These are phyloP conservation scores for Erinaceus europaeus DNA, from an alignment of 2,113 vertebrate species.

Conservation along the genomic window DNA sequence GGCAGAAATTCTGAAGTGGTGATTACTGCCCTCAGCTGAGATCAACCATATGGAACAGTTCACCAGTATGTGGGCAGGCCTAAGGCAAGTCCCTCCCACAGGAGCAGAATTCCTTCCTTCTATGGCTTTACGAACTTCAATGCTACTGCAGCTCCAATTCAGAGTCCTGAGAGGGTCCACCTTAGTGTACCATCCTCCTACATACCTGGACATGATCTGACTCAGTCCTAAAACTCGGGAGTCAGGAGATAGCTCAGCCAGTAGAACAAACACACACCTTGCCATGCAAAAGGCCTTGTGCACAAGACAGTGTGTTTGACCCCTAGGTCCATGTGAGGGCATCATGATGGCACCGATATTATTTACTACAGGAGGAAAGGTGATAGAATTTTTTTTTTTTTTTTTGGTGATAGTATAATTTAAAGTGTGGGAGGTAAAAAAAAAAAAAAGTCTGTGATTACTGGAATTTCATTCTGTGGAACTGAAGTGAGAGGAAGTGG, in stretches of 20 bases:
- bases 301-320: too few relatives aligned
- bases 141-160: slow-evolving; percentile 9
- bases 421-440: neutral
- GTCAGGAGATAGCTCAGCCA: too few relatives aligned
- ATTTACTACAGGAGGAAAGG: neutral
- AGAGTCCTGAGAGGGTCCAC: neutral
- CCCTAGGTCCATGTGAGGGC: too few relatives aligned
- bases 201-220: neutral
- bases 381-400: neutral
- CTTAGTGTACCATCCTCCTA: neutral
- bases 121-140: slow-evolving; percentile 15
- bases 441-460: neutral
- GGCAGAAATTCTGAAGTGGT: neutral
- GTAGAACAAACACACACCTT: too few relatives aligned
- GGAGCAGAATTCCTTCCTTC: neutral
- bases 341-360: neutral
- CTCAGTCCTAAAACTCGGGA: too few relatives aligned
- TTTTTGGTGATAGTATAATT: too few relatives aligned
- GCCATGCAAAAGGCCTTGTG: too few relatives aligned
- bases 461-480: neutral
- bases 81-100: neutral
- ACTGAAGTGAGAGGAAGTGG: neutral
- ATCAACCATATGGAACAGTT: neutral
- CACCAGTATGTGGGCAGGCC: neutral
- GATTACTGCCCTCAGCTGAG: neutral